Conservation (phyloP, 2,797 vertebrate genomes). For the Pipistrellus pygmaeus region DNA sequence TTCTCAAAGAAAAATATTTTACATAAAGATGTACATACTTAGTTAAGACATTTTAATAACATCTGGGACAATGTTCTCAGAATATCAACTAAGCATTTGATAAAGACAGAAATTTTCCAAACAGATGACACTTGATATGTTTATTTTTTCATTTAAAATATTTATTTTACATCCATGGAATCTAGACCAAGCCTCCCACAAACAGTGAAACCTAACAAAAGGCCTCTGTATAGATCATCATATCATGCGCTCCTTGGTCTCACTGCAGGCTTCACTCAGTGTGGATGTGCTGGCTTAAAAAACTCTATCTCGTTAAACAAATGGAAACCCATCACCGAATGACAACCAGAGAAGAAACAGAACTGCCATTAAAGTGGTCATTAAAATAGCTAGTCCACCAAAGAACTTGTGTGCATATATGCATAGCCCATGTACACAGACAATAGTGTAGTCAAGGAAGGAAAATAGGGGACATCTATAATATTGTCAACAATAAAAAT, state of each 20-base stretch:
- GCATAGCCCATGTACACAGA: background rate
- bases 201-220: background rate
- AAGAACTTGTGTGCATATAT: background rate
- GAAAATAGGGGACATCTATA: background rate
- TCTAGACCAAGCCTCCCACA: background rate
- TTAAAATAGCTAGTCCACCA: conserved; percentile 1
- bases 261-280: background rate
- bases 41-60: background rate
- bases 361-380: background rate
- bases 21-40: background rate
- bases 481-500: background rate
- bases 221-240: background rate
- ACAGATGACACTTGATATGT: background rate
- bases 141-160: background rate
- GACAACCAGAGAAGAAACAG: background rate
- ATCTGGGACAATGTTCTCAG: conserved; percentile 3
- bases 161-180: conserved; percentile 32
- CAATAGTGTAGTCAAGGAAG: background rate
- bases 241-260: background rate
- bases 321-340: background rate
- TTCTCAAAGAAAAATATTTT: conserved; percentile 59
- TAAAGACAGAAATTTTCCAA: conserved; percentile 37
- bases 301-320: background rate
- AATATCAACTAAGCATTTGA: conserved; percentile 33
- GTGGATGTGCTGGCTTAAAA: background rate